Percentiles rank a stretch among this genome's conserved stretches.
phyloP scores from a whole-genome alignment of 1,140 invertebrate species.

The Drosophila saltans region DNA sequence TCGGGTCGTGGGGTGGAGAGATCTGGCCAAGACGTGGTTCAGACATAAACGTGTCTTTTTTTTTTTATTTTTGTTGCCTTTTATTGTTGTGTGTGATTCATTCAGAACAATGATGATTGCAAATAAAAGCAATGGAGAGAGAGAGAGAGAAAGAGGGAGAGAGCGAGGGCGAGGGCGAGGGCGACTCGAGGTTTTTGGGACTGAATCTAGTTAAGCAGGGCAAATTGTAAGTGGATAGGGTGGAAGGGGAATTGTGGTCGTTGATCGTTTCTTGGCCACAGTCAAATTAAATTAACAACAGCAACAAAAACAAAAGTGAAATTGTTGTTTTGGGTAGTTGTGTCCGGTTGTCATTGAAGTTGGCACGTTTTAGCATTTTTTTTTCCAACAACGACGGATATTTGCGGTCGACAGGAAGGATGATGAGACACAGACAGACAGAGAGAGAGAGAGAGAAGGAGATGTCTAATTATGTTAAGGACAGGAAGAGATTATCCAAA shows the following conservation, averaged over 20 bases:
- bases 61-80: not conserved
- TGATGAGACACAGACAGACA: not conserved
- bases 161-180: not conserved
- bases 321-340: slow-evolving; percentile 65
- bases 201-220: not conserved
- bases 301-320: slow-evolving; percentile 57
- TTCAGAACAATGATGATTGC: slow-evolving; percentile 71
- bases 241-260: slow-evolving; percentile 22
- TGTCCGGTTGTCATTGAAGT: slow-evolving; percentile 64
- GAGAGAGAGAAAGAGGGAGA: not conserved
- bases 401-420: slow-evolving; percentile 64
- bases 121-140: slow-evolving; percentile 32
- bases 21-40: slow-evolving; percentile 12
- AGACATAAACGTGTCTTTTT: slow-evolving; percentile 11
- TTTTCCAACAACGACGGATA: slow-evolving; percentile 44
- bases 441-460: slow-evolving; percentile 1
- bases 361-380: slow-evolving; percentile 49
- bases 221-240: not conserved
- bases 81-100: slow-evolving; percentile 64
- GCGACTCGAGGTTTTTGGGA: not conserved
- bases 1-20: slow-evolving; percentile 10
- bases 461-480: too few species aligned
- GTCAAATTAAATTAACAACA: slow-evolving; percentile 74
- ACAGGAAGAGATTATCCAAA: not conserved
- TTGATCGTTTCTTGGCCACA: slow-evolving; percentile 64